phyloP scores from a whole-genome alignment of 2,888 invertebrate genomes.

The Drosophila paranaensis region DNA sequence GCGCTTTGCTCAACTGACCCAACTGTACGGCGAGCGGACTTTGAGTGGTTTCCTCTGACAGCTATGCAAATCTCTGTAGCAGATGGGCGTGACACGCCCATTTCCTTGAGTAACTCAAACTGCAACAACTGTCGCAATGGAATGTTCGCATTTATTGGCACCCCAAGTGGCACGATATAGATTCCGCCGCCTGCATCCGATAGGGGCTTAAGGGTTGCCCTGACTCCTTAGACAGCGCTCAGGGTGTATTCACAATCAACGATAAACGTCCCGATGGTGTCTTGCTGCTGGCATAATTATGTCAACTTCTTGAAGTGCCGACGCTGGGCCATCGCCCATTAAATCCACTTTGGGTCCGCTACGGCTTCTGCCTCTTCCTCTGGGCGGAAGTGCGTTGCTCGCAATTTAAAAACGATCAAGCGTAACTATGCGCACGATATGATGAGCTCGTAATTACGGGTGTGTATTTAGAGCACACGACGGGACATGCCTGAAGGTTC shows the following conservation, averaged over 20 bases:
- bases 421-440: slow-evolving; percentile 58
- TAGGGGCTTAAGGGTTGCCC: slow-evolving; percentile 47
- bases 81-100: slow-evolving; percentile 47
- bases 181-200: slow-evolving; percentile 9
- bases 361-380: not conserved
- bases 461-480: slow-evolving; percentile 57
- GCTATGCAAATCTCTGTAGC: slow-evolving; percentile 51
- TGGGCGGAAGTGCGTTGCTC: slow-evolving; percentile 68
- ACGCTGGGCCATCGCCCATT: slow-evolving; percentile 43
- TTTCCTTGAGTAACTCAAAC: slow-evolving; percentile 51
- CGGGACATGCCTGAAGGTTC: slow-evolving; percentile 49
- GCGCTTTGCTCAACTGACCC: slow-evolving; percentile 46
- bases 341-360: slow-evolving; percentile 32
- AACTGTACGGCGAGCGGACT: slow-evolving; percentile 54
- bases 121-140: slow-evolving; percentile 56
- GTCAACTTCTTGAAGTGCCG: slow-evolving; percentile 78
- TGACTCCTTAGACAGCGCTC: slow-evolving; percentile 32
- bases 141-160: slow-evolving; percentile 47
- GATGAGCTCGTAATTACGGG: slow-evolving; percentile 71
- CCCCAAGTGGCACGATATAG: slow-evolving; percentile 31
- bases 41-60: slow-evolving; percentile 11
- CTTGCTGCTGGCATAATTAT: slow-evolving; percentile 73
- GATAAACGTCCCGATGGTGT: slow-evolving; percentile 26
- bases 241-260: slow-evolving; percentile 28
- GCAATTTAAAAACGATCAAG: slow-evolving; percentile 79